Base-by-base conservation (phyloP, 2,113 vertebrate species). In the Syngnathus floridae region DNA sequence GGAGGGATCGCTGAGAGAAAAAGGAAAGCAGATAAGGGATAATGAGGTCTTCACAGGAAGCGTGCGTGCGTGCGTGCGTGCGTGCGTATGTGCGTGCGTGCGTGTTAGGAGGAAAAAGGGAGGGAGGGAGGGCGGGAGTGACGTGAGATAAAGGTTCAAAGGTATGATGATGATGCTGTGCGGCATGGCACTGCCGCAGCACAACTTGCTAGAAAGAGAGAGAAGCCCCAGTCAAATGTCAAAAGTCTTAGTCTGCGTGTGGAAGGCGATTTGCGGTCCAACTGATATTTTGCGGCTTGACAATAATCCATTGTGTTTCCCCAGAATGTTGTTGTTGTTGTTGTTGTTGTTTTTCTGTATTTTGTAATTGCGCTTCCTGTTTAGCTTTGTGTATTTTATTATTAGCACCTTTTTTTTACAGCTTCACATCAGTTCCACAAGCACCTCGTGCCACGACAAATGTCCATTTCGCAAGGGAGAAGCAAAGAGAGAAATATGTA, bases 11-110 rank as follows among this genome's bases (percentile, higher is more conserved):
- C 69, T 37, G 57, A 36, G 72, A 73, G 79, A 70, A 72, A 73
- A 77, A 80, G 72, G 63, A 77, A 66, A 69, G 70, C 66, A 80
- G 82, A 85, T 84, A 85, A 84, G 74, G 73, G 66, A 79, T 84
- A 79, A 85, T 84, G 71, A 85, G 79, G 72, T 82, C 79, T 80
- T 82, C 55, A 10, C 26, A 4, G 65, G 60, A 66, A 64, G 61
- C 81, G 62, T 13, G 68, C 69, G 26, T 26, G 26, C 26, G 26
- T 31, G 26, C 26, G n/a, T n/a, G n/a, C n/a, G n/a, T n/a, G n/a
- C n/a, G n/a, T n/a, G n/a, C n/a, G n/a, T n/a, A n/a, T n/a, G n/a
- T n/a, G n/a, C n/a, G n/a, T n/a, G n/a, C n/a, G 26, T 31, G 26
- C 26, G 26, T 31, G 26, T 31, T 31, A 31, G 26, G 26, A 76